Conservation (phyloP, 2,888 invertebrate genomes). For the Alentia gelatinosa region DNA sequence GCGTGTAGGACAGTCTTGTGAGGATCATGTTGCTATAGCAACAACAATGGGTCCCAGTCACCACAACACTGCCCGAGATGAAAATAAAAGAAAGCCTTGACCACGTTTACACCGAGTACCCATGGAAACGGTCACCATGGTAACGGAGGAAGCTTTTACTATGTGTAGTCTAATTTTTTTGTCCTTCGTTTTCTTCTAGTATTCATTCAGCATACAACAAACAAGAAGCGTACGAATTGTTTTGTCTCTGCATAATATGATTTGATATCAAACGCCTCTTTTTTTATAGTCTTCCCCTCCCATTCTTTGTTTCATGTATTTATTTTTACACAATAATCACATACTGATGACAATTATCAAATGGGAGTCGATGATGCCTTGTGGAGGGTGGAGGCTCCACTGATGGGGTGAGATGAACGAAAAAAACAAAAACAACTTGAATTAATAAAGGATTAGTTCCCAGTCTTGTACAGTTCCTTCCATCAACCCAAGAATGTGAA, state of each 20-base stretch:
- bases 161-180: background rate
- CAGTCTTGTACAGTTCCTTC: background rate
- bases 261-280: background rate
- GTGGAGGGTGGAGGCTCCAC: background rate
- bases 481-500: background rate
- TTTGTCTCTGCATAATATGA: background rate
- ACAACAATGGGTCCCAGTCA: background rate
- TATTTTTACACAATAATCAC: background rate
- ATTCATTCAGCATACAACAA: background rate
- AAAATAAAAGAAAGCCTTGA: conserved; percentile 1
- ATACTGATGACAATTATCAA: background rate
- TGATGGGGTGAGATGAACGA: conserved; percentile 26
- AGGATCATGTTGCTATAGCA: background rate
- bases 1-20: background rate
- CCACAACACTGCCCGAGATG: too few species aligned
- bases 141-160: background rate
- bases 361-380: background rate
- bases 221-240: background rate
- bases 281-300: too few species aligned
- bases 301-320: background rate
- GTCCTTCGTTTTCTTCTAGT: background rate
- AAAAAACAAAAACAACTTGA: background rate
- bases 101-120: background rate
- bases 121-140: background rate
- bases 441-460: background rate